Conservation (phyloP, 1,140 invertebrate species). For the Dryas iulia region DNA sequence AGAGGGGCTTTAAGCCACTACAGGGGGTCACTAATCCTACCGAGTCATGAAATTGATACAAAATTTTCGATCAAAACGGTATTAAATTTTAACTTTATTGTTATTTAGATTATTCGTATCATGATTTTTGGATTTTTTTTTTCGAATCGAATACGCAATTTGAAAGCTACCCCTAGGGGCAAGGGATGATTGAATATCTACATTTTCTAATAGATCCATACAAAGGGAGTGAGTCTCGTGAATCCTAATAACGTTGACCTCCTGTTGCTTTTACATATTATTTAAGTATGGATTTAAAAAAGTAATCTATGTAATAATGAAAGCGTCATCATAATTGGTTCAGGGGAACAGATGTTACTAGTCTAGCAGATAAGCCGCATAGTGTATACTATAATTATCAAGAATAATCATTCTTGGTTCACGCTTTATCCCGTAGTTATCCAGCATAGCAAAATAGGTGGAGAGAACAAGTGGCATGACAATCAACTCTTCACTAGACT, state of each 20-base stretch:
- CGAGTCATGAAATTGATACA: conserved; percentile 66
- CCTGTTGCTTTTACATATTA: not conserved
- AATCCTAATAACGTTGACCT: not conserved
- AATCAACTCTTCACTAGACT: too few relatives aligned
- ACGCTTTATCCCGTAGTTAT: too few relatives aligned
- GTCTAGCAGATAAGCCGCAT: too few relatives aligned
- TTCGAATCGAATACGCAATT: not conserved
- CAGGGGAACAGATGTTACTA: not conserved
- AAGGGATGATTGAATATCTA: not conserved
- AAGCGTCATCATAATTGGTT: not conserved
- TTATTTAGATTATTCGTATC: conserved; percentile 43
- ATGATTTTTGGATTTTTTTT: conserved; percentile 30
- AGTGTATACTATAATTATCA: too few relatives aligned
- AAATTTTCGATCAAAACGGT: conserved; percentile 56
- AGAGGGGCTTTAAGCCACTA: conserved; percentile 37
- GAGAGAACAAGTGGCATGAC: too few relatives aligned
- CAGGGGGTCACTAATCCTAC: conserved; percentile 56
- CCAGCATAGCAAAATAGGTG: too few relatives aligned
- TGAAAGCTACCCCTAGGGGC: not conserved
- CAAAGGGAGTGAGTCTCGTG: not conserved
- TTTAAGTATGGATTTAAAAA: not conserved
- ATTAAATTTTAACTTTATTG: conserved; percentile 50
- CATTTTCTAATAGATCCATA: not conserved
- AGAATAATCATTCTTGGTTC: too few relatives aligned
- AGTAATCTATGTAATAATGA: not conserved